Percentiles rank a stretch among this genome's conserved stretches.
These are phyloP conservation scores for Rhinolophus ferrumequinum DNA, from an alignment of 2,113 vertebrate genomes.

Conservation along the genomic window DNA sequence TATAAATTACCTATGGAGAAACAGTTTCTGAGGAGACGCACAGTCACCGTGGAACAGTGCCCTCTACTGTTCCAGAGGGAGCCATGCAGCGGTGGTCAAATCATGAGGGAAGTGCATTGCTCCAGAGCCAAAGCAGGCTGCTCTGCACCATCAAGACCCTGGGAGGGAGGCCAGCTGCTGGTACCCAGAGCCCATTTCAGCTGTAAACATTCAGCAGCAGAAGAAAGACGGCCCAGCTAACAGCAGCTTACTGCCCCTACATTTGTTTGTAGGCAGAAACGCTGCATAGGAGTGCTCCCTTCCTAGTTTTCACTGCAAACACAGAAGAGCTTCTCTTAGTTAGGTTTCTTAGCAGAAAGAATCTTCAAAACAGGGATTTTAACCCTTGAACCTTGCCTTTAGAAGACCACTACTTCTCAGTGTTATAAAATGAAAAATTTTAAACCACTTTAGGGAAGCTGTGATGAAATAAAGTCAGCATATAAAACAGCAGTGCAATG, in stretches of 20 bases:
- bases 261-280: background rate
- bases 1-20: background rate
- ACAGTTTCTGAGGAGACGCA: background rate
- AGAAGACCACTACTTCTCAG: background rate
- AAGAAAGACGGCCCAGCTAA: background rate
- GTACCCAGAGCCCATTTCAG: background rate
- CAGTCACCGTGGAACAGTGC: background rate
- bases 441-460: background rate
- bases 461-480: background rate
- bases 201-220: background rate
- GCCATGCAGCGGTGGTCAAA: background rate
- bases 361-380: background rate
- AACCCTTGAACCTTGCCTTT: background rate
- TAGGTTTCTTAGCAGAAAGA: background rate
- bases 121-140: background rate
- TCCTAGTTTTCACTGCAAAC: background rate
- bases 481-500: background rate
- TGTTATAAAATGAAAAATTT: background rate
- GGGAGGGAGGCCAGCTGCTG: background rate
- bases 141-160: background rate
- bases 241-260: background rate
- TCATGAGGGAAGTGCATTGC: fast-evolving
- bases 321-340: background rate
- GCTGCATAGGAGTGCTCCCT: background rate
- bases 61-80: constrained; percentile 43